phyloP scores from a whole-genome alignment of 2,113 vertebrate genomes.

The Siphamia tubifer region DNA sequence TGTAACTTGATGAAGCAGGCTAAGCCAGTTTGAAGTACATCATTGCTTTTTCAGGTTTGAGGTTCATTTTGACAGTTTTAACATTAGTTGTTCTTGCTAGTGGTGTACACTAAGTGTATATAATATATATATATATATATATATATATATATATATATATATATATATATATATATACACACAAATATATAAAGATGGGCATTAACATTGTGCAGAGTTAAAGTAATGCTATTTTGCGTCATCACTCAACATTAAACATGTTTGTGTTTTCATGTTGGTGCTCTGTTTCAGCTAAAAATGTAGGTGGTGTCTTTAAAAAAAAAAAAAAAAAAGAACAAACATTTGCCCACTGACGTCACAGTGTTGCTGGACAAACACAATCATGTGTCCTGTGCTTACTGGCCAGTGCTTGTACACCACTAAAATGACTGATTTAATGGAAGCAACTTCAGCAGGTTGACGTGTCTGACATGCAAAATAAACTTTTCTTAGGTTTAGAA shows the following conservation, averaged over 20 bases:
- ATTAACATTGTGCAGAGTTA: slow-evolving; percentile 9
- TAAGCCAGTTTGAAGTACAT: slow-evolving; percentile 14
- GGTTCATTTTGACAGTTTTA: slow-evolving; percentile 15
- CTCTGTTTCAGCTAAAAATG: background rate
- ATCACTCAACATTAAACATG: background rate
- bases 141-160: background rate
- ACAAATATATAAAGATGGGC: slow-evolving; percentile 16
- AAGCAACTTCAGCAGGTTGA: background rate
- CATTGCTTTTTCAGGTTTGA: background rate
- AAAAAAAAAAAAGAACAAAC: slow-evolving; percentile 1
- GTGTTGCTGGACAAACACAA: background rate
- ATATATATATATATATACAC: slow-evolving; percentile 8
- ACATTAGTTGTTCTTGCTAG: slow-evolving; percentile 30
- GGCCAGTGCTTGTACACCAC: slow-evolving; percentile 6
- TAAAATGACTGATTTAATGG: background rate
- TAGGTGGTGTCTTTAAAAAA: background rate
- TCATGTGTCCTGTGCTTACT: background rate
- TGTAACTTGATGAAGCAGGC: slow-evolving; percentile 30
- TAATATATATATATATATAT: background rate
- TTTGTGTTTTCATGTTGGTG: background rate
- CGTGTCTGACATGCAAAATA: slow-evolving; percentile 1
- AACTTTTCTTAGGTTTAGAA: slow-evolving; percentile 20
- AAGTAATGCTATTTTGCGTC: background rate
- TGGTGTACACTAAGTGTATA: slow-evolving; percentile 34
- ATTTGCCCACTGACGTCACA: background rate